These are phyloP conservation scores for Phyllopteryx taeniolatus DNA, from an alignment of 2,113 vertebrate genomes.

Conservation along the genomic window DNA sequence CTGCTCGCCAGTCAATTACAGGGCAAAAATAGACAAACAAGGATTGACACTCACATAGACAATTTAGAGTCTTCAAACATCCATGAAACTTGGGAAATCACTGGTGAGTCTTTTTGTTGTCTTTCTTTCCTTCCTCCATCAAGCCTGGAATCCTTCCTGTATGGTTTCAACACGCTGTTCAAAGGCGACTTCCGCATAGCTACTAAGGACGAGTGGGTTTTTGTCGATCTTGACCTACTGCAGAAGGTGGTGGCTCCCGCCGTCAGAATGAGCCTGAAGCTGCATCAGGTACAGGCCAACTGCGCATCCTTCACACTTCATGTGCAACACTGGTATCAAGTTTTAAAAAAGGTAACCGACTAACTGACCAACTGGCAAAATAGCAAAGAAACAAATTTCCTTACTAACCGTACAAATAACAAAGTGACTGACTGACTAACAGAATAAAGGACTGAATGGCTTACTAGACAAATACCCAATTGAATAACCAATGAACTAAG, in stretches of 20 bases:
- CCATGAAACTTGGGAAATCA: too few relatives aligned
- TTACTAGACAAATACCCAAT: not conserved
- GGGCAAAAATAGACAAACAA: not conserved
- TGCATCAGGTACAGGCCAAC: constrained; percentile 84
- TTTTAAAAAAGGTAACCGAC: too few relatives aligned
- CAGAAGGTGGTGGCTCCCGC: constrained; percentile 93
- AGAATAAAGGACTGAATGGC: not conserved
- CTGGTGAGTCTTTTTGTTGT: not conserved
- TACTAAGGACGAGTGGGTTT: constrained; percentile 94
- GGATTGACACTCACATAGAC: not conserved
- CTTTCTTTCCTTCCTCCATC: not conserved
- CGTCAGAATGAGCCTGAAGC: constrained; percentile 94
- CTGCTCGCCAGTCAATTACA: not conserved
- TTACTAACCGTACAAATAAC: too few relatives aligned
- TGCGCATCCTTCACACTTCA: not conserved
- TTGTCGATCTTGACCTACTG: constrained; percentile 91
- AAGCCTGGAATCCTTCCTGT: constrained; percentile 94
- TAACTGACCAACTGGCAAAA: too few relatives aligned
- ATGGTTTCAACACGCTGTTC: constrained; percentile 91
- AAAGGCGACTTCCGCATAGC: constrained; percentile 95
- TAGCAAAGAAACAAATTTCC: too few relatives aligned
- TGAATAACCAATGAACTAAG: too few relatives aligned
- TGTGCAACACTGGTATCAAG: too few relatives aligned
- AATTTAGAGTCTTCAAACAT: not conserved
- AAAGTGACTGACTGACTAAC: too few relatives aligned